A percentile compares a stretch with the other conserved stretches of the same genome.
Conservation (phyloP, 2,113 vertebrate species). For the Phylloscopus whistleri region DNA sequence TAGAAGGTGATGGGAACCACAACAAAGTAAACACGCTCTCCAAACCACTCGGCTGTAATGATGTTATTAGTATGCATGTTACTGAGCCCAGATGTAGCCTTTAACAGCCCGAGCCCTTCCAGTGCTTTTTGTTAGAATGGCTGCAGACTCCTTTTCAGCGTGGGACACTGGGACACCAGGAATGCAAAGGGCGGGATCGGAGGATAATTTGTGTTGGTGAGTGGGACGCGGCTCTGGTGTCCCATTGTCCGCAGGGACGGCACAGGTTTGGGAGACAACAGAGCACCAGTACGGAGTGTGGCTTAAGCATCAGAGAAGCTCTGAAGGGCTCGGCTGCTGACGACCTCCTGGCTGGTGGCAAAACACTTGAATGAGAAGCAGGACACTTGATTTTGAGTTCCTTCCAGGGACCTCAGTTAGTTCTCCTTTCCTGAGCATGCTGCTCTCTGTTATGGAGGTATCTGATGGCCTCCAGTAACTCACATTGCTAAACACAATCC, state of each 20-base stretch:
- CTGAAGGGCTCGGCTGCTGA: constrained; percentile 7
- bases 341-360: constrained; percentile 31
- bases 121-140: constrained; percentile 84
- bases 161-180: constrained; percentile 76
- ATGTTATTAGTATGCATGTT: constrained; percentile 96
- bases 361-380: background rate
- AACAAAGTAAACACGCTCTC: constrained; percentile 91
- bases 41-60: constrained; percentile 89
- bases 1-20: constrained; percentile 88
- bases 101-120: constrained; percentile 89
- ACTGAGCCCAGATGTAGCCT: constrained; percentile 92
- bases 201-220: constrained; percentile 79
- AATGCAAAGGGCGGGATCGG: constrained; percentile 66
- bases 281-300: constrained; percentile 41
- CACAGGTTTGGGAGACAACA: constrained; percentile 71
- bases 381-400: background rate
- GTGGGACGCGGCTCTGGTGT: constrained; percentile 77
- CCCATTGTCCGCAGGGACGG: constrained; percentile 74
- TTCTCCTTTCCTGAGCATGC: background rate
- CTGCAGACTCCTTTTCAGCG: constrained; percentile 81
- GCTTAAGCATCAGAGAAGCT: constrained; percentile 23
- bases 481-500: background rate
- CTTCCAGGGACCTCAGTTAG: background rate
- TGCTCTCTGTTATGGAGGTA: constrained; percentile 4
- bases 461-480: constrained; percentile 17